These are phyloP conservation scores for Solenodon paradoxus DNA, from an alignment of 2,113 vertebrate genomes.

Conservation along the genomic window DNA sequence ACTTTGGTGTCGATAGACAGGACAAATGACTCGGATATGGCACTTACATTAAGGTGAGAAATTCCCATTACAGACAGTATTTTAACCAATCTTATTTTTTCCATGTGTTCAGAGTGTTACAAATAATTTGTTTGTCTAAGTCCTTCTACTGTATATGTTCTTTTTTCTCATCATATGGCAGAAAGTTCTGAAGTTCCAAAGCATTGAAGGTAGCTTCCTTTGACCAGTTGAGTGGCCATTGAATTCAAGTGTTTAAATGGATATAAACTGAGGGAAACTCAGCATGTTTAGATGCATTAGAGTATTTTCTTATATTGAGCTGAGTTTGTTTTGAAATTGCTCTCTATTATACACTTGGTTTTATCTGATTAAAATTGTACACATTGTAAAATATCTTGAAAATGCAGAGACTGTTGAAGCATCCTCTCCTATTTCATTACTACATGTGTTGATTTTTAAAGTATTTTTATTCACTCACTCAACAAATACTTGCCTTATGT, in stretches of 20 bases:
- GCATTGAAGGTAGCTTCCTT: background rate
- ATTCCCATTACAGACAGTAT: background rate
- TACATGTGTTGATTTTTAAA: background rate
- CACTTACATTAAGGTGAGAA: background rate
- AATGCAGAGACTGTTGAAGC: background rate
- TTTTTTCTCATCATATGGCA: background rate
- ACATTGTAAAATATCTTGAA: background rate
- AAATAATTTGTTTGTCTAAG: slow-evolving; percentile 11
- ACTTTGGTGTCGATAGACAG: background rate
- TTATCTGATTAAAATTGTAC: background rate
- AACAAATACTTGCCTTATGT: background rate
- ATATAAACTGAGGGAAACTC: background rate
- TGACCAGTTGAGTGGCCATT: background rate
- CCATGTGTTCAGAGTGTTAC: background rate
- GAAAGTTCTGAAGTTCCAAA: background rate
- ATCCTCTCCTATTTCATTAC: background rate
- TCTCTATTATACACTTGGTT: background rate
- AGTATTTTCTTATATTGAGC: background rate
- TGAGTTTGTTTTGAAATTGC: background rate
- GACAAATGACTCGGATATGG: background rate
- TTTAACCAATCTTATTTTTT: background rate
- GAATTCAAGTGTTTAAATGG: background rate
- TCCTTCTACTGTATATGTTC: background rate
- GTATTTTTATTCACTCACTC: background rate
- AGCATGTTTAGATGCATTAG: background rate